Percentiles rank a stretch among this genome's conserved stretches.
phyloP scores from a whole-genome alignment of 2,888 invertebrate species.

The Pherbina coryleti region DNA sequence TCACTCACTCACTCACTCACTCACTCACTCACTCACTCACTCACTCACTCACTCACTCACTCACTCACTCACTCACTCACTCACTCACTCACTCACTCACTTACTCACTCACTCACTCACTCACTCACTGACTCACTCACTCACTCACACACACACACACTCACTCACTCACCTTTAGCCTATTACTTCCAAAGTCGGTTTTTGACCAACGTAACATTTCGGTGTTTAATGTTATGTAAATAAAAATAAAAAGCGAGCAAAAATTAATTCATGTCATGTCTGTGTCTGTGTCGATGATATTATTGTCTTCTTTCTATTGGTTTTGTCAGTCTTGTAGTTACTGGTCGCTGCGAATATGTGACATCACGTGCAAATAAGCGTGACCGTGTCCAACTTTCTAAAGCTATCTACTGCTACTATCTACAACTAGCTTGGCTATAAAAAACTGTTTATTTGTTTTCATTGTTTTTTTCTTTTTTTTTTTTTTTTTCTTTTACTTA shows the following conservation, averaged over 20 bases:
- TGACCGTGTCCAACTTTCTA: constrained; percentile 53
- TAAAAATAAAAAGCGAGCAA: background rate
- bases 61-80: too few relatives aligned
- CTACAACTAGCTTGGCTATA: background rate
- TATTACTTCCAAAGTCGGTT: background rate
- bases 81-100: too few relatives aligned
- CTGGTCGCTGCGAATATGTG: background rate
- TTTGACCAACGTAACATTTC: constrained; percentile 2
- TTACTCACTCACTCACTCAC: too few relatives aligned
- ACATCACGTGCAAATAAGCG: constrained; percentile 54
- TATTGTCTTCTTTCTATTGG: background rate
- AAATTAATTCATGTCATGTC: background rate
- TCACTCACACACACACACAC: background rate
- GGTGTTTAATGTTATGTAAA: constrained; percentile 9
- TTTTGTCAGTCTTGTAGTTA: background rate
- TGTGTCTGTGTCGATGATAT: background rate
- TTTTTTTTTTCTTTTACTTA: background rate
- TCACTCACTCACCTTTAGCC: background rate
- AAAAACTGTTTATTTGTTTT: too few relatives aligned
- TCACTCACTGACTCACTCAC: too few relatives aligned
- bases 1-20: too few relatives aligned
- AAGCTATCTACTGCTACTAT: constrained; percentile 28
- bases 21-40: too few relatives aligned
- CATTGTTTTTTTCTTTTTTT: background rate
- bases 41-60: too few relatives aligned